Percentiles rank a stretch among this genome's conserved stretches.
These are phyloP conservation scores for Notiomystis cincta DNA, from an alignment of 2,113 vertebrate species.

Conservation along the genomic window DNA sequence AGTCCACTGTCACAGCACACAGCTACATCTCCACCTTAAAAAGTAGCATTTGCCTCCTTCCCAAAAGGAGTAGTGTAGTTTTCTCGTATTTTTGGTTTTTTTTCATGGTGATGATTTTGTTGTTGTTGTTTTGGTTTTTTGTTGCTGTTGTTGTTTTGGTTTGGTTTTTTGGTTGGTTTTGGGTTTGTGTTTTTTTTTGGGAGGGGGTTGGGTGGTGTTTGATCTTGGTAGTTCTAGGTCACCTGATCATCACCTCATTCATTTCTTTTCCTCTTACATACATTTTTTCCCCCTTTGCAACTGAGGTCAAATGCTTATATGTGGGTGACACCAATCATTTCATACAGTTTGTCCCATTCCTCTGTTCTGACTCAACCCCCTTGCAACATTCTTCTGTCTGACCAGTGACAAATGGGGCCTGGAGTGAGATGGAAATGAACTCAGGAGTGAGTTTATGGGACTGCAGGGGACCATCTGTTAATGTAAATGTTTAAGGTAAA, in stretches of 20 bases:
- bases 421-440: constrained; percentile 69
- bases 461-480: constrained; percentile 76
- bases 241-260: background rate
- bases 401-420: constrained; percentile 60
- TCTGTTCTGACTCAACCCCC: constrained; percentile 54
- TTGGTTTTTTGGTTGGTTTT: accelerated
- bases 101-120: background rate
- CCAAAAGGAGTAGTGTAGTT: background rate
- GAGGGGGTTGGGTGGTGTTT: too few species aligned
- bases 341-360: constrained; percentile 12
- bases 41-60: background rate
- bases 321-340: constrained; percentile 55
- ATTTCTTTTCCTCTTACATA: background rate
- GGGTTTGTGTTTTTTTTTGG: background rate
- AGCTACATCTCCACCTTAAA: background rate
- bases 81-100: background rate
- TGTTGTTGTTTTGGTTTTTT: background rate
- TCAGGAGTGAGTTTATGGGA: constrained; percentile 71
- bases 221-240: background rate
- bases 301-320: constrained; percentile 54
- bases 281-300: background rate
- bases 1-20: background rate
- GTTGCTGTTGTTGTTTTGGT: too few species aligned
- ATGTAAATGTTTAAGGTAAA: constrained; percentile 80
- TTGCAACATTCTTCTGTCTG: constrained; percentile 41